phyloP scores from a whole-genome alignment of 2,888 invertebrate genomes.

The Slavum lentiscoides region DNA sequence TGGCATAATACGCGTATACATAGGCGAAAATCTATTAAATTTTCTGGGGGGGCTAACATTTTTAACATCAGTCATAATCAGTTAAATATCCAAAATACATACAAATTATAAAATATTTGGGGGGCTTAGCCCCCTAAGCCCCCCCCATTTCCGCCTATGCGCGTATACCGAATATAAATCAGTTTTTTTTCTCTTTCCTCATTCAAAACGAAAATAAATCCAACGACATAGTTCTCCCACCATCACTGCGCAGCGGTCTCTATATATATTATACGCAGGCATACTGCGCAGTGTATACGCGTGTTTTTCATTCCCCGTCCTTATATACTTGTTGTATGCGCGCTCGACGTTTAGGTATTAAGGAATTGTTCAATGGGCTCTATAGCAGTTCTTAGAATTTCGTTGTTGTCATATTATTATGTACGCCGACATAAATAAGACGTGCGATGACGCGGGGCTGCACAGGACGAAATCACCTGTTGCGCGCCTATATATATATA shows the following conservation, averaged over 20 bases:
- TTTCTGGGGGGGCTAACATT: no score
- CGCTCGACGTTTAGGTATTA: conserved; percentile 1
- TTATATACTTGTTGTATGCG: not conserved
- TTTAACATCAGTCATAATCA: no score
- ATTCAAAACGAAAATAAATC: not conserved
- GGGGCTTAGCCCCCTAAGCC: no score
- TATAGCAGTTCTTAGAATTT: conserved; percentile 15
- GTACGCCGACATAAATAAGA: no score
- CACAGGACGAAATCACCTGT: conserved; percentile 43
- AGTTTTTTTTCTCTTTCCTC: not conserved
- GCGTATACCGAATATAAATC: not conserved
- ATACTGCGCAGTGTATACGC: not conserved
- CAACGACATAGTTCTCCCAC: not conserved
- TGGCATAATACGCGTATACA: no score
- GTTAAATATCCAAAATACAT: no score
- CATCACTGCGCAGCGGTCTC: not conserved
- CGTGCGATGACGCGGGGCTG: no score
- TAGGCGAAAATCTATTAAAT: no score
- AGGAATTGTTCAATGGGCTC: conserved; percentile 13
- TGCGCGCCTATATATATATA: not conserved
- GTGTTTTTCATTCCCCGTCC: not conserved
- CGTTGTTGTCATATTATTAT: not conserved
- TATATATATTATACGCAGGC: not conserved
- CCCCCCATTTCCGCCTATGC: no score
- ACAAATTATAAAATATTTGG: no score